Evolutionary conservation across 2,888 invertebrate species (phyloP), one percentile per base, ranked within the genome.

Genomic region (Drosophila mettleri): DNA sequence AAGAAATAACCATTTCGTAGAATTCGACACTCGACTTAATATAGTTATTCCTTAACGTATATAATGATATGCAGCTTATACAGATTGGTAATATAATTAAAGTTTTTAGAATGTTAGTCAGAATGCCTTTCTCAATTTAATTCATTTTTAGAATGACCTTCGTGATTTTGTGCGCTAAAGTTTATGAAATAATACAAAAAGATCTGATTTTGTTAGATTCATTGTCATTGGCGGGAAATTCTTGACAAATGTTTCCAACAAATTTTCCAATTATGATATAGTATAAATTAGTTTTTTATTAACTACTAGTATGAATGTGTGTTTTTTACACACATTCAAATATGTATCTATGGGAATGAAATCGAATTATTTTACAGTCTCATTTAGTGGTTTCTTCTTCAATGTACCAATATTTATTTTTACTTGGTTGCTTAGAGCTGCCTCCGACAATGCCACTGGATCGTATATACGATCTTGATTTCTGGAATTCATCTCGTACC

Each of bases 361-460:
- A 43, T 49, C 49, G 36, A 45, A 49, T 59, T 59, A 68, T 43
- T 77, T 53, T 43, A 59, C 49, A 22, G 62, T 59, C 53, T 77
- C 60, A n/a, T 58, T 55, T 8, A 53, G 38, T 29, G 22, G 60
- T 36, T 39, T 41, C 43, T 48, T 14, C 6, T 29, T 49, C 22
- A 34, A 52, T 22, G 20, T 22, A 53, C 60, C 36, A 33, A 41
- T 16, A 34, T 14, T 38, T 5, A 20, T 14, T 31, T 8, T 29
- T 8, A 58, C 58, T 16, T 67, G 39, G 45, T 88, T 82, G 71
- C 85, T 88, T 16, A 87, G 76, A 70, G 87, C 90, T 10, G 85
- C 86, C 41, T 91, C 91, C 7, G 86, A 90, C 51, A 80, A 85
- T n/a, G 91, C 90, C 58, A 91, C 85, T 46, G 84, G 79, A 2